phyloP scores from a whole-genome alignment of 1,140 invertebrate species.

The Wiebesia pumilae region DNA sequence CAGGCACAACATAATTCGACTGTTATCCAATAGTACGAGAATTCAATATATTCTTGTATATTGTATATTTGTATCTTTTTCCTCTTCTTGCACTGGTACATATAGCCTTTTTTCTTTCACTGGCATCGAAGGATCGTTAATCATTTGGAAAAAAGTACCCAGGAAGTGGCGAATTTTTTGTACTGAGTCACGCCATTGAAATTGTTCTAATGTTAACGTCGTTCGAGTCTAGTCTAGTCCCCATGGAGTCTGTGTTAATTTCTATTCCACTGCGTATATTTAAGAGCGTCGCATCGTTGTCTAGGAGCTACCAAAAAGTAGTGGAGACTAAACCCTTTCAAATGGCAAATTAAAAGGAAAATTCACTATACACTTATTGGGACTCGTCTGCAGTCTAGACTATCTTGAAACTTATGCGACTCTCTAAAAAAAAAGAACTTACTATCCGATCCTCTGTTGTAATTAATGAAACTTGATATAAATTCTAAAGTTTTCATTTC shows the following conservation, averaged over 20 bases:
- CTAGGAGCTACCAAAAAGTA: neutral
- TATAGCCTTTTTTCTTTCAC: constrained; percentile 58
- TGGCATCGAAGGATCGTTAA: constrained; percentile 67
- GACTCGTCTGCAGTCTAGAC: neutral
- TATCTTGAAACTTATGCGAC: neutral
- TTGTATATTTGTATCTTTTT: constrained; percentile 1
- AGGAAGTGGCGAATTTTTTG: neutral
- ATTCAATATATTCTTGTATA: neutral
- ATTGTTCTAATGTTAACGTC: neutral
- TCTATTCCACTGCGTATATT: neutral
- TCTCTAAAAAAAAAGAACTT: neutral
- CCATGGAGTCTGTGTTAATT: neutral
- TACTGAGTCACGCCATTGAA: neutral
- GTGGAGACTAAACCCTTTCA: neutral
- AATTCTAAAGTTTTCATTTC: too few relatives aligned
- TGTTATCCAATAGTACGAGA: neutral
- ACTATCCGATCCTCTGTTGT: too few relatives aligned
- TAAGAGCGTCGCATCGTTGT: neutral
- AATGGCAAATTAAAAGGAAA: neutral
- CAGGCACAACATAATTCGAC: neutral
- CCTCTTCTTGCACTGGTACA: neutral
- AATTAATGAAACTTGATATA: too few relatives aligned
- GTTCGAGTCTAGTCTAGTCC: neutral
- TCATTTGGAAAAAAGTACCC: constrained; percentile 61
- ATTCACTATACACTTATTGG: neutral